Evolutionary conservation across 2,888 invertebrate species (phyloP), one percentile per base, ranked within the genome.

Genomic region (Miltochrista miniata): DNA sequence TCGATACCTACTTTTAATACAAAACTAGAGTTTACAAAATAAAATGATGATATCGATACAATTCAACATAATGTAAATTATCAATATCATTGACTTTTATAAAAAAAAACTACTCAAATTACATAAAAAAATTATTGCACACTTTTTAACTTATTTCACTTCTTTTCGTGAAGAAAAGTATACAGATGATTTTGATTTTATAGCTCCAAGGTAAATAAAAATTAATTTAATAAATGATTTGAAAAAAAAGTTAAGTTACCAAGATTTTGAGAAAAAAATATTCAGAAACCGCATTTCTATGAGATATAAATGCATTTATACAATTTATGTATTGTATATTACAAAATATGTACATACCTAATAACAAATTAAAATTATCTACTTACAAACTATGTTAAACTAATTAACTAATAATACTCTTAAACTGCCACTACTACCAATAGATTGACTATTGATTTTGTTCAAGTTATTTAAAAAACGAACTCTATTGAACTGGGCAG

Each of bases 321-420:
- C 58, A 57, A 64, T 55, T 64, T 61, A 63, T 55, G 60, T 14
- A 40, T 44, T 53, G 60, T 14, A 40, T 44, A 53, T 42, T 43
- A 58, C 31, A 30, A 43, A 38, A 42, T 47, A 55, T 45, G 54
- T 62, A 59, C 54, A 56, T 45, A 59, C 54, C 54, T 45, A 34
- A 49, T 15, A 18, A 45, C 42, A 35, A 38, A 64, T 59, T 64
- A 55, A 56, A 70, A 75, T 81, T 84, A 70, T 70, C 87, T 87
- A 88, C 87, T 88, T 88, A 89, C 56, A 77, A 60, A 75, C 83
- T 87, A 73, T 65, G 18, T 24, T 4, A n/a, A n/a, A 69, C n/a
- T 24, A 24, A 4, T 63, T 74, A 74, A 13, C 62, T 76, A 63
- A 55, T 54, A 76, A 72, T 87, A 87, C 87, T 87, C 71, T 57